Conservation (phyloP, 2,888 invertebrate genomes). For the Chaetogeoica ovagalla region DNA sequence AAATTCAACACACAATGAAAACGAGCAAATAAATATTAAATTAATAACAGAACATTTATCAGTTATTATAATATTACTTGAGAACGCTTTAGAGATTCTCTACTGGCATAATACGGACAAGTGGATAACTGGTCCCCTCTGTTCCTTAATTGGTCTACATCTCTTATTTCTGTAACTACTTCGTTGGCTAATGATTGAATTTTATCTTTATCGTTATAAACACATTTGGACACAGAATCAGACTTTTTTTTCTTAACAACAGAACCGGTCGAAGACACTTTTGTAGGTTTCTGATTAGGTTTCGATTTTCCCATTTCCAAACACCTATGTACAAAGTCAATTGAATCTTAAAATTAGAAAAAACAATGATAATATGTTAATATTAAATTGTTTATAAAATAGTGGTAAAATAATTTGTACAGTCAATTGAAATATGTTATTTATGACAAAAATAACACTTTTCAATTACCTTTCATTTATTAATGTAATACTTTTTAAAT, state of each 20-base stretch:
- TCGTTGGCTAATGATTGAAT: conserved; percentile 70
- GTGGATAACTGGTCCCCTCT: conserved; percentile 72
- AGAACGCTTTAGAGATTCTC: conserved; percentile 79
- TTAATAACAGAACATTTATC: neutral
- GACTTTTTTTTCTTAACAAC: conserved; percentile 65
- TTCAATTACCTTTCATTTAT: conserved; percentile 81
- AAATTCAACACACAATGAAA: conserved; percentile 27
- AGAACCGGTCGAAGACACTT: conserved; percentile 65
- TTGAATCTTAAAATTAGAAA: neutral
- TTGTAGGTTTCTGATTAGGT: conserved; percentile 62
- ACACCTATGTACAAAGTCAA: conserved; percentile 64
- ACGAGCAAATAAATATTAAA: conserved; percentile 8
- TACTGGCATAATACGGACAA: conserved; percentile 92
- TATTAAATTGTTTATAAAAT: conserved; percentile 24
- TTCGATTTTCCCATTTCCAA: conserved; percentile 76
- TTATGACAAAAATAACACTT: neutral
- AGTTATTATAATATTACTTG: conserved; percentile 62
- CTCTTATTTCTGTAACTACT: conserved; percentile 72
- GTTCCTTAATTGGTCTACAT: conserved; percentile 83
- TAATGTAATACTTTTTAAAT: conserved; percentile 72
- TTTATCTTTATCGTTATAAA: conserved; percentile 68
- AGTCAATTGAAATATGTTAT: no score
- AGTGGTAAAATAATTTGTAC: neutral
- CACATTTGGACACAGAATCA: conserved; percentile 65
- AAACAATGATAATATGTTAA: neutral